phyloP scores from a whole-genome alignment of 2,888 invertebrate genomes.

The Ichneumoninae sp. region DNA sequence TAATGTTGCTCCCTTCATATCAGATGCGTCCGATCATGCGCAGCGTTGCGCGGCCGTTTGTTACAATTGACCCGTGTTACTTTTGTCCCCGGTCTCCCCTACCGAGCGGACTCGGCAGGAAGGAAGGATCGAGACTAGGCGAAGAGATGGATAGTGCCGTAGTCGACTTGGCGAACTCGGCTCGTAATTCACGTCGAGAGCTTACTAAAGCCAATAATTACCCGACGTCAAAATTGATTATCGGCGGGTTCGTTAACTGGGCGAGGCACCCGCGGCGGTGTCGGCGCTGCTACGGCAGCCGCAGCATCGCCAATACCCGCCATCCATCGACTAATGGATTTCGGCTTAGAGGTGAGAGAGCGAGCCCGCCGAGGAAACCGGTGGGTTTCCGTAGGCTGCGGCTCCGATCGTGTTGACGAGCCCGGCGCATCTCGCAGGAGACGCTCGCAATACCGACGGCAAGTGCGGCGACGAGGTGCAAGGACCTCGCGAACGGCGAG shows the following conservation, averaged over 20 bases:
- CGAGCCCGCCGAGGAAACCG: constrained; percentile 40
- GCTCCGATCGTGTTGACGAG: constrained; percentile 38
- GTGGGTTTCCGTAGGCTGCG: constrained; percentile 5
- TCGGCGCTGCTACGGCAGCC: constrained; percentile 33
- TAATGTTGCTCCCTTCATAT: too few species aligned
- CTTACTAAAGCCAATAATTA: constrained; percentile 78
- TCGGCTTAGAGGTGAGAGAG: constrained; percentile 53
- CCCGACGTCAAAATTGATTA: constrained; percentile 73
- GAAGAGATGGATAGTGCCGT: constrained; percentile 29
- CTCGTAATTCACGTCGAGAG: constrained; percentile 62
- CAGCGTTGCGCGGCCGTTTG: too few species aligned
- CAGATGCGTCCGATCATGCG: too few species aligned
- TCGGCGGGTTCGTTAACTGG: constrained; percentile 75
- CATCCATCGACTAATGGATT: constrained; percentile 68
- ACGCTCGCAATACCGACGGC: constrained; percentile 27
- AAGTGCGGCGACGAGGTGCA: constrained; percentile 26
- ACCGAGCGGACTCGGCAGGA: constrained; percentile 13
- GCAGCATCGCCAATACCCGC: constrained; percentile 19
- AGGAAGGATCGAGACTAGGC: constrained; percentile 26
- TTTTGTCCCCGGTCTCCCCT: too few species aligned
- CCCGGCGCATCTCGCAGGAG: constrained; percentile 23
- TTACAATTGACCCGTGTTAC: too few species aligned
- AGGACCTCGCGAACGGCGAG: constrained; percentile 32
- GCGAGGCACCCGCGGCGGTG: constrained; percentile 46
- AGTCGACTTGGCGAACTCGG: constrained; percentile 38